Evolutionary conservation across 2,888 invertebrate species (phyloP), one percentile per base, ranked within the genome.

Genomic region (Desoria tigrina): DNA sequence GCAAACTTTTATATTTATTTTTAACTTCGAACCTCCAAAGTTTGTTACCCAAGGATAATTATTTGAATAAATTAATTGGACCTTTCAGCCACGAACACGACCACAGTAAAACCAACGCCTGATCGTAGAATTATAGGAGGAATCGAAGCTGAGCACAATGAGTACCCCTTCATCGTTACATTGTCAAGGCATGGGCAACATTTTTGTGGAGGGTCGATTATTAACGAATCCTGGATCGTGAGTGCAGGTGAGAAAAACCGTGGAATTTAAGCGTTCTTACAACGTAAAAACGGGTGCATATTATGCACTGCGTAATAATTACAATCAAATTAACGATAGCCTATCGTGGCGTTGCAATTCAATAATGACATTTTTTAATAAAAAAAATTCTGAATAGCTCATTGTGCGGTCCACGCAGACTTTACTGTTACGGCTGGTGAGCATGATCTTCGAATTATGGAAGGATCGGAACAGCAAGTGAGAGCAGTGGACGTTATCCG

Each of bases 161-260:
- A 66, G 18, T 66, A 63, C 45, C 66, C 66, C 1, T 66, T 66
- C 51, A 66, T 66, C 37, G 66, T 66, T n/a, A 58, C 63, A 42
- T 60, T 66, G 32, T 32, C 58, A 3, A 18, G 63, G 11, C 7
- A 49, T 14, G 56, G 58, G 1, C 32, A 23, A n/a, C 68, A 68
- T 54, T 68, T 68, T 37, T 68, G 68, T 54, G 69, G 66, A 4
- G 69, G 64, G 24, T 26, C 64, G 2, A 50, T 69, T 2, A 66
- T 69, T 21, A 27, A 37, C 7, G 16, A 58, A 1, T 50, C 59
- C 14, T 66, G 64, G 55, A 49, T 69, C 11, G n/a, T 69, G 1
- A 66, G 66, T 6, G 66, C 69, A 27, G 69, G 61, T 61, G 59
- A 39, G 39, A 9, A 11, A 39, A 39, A 39, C 9, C 16, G 16